phyloP scores from a whole-genome alignment of 64 coral and sea anemone genomes.

The Montipora sp. region DNA sequence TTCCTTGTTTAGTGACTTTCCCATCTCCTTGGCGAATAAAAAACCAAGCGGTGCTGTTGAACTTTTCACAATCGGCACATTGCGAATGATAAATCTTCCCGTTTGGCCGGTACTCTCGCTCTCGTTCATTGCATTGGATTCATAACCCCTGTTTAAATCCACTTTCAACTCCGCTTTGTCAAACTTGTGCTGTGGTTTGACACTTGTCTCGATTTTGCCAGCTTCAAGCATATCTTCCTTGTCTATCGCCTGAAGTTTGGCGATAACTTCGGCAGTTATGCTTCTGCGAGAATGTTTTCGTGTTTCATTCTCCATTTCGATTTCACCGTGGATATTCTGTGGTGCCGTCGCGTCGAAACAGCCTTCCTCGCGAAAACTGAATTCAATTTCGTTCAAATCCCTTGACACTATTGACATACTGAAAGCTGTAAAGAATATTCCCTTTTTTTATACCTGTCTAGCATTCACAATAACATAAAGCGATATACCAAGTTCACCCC shows the following conservation, averaged over 20 bases:
- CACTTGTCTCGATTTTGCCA: slow-evolving; percentile 13
- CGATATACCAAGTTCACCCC: slow-evolving; percentile 29
- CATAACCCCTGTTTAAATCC: too few relatives aligned
- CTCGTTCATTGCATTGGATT: too few relatives aligned
- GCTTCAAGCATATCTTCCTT: neutral
- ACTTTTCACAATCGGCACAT: too few relatives aligned
- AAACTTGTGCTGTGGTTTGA: neutral
- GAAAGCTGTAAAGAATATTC: neutral
- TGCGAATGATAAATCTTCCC: too few relatives aligned
- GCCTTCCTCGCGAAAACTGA: slow-evolving; percentile 33
- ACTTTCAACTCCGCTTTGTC: too few relatives aligned
- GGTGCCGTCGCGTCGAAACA: neutral
- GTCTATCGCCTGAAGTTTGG: slow-evolving; percentile 60
- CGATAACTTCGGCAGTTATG: slow-evolving; percentile 45
- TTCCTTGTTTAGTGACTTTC: too few relatives aligned
- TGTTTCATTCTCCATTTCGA: neutral
- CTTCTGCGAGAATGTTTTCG: neutral
- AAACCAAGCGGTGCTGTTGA: too few relatives aligned
- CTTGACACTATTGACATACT: slow-evolving; percentile 10
- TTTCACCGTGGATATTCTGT: neutral
- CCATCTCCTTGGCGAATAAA: too few relatives aligned
- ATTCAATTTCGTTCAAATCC: slow-evolving; percentile 72
- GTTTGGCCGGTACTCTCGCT: too few relatives aligned
- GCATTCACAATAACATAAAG: neutral
- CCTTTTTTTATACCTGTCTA: neutral